These are phyloP conservation scores for Folsomia manolachei DNA, from an alignment of 2,888 invertebrate genomes.

Conservation along the genomic window DNA sequence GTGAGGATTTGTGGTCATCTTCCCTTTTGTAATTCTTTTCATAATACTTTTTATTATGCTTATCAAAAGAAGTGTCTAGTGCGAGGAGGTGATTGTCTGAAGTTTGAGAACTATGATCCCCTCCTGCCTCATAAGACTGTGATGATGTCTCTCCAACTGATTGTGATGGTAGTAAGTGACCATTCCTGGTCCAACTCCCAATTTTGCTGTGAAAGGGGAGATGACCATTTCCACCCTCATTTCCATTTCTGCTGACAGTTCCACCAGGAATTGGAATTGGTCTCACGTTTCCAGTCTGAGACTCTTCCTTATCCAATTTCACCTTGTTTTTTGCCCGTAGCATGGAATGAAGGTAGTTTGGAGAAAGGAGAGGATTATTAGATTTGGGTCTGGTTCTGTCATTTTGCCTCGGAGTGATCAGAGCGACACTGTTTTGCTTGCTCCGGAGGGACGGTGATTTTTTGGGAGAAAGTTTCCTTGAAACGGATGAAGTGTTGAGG, in stretches of 20 bases:
- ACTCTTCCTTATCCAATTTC: neutral
- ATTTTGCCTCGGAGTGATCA: neutral
- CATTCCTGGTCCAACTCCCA: too few species aligned
- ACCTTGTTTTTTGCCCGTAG: too few species aligned
- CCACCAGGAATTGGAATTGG: slow-evolving; percentile 27
- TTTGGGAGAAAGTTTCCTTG: slow-evolving; percentile 11
- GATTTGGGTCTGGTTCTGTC: slow-evolving; percentile 15
- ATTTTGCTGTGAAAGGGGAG: neutral
- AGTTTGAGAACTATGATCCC: too few species aligned
- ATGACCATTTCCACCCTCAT: neutral
- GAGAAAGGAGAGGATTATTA: slow-evolving; percentile 37
- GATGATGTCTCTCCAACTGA: too few species aligned
- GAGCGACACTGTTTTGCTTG: too few species aligned
- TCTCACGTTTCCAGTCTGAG: slow-evolving; percentile 23
- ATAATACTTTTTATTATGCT: slow-evolving; percentile 3
- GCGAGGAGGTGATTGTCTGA: too few species aligned
- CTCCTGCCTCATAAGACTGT: too few species aligned
- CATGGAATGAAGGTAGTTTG: too few species aligned
- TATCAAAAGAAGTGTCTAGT: too few species aligned
- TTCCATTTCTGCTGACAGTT: slow-evolving; percentile 12
- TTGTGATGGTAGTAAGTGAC: too few species aligned
- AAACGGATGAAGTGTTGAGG: slow-evolving; percentile 30
- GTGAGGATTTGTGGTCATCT: neutral
- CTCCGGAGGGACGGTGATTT: neutral
- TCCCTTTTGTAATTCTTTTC: neutral